Conservation (phyloP, 2,113 vertebrate species). For the Microcebus ravelobensis region DNA sequence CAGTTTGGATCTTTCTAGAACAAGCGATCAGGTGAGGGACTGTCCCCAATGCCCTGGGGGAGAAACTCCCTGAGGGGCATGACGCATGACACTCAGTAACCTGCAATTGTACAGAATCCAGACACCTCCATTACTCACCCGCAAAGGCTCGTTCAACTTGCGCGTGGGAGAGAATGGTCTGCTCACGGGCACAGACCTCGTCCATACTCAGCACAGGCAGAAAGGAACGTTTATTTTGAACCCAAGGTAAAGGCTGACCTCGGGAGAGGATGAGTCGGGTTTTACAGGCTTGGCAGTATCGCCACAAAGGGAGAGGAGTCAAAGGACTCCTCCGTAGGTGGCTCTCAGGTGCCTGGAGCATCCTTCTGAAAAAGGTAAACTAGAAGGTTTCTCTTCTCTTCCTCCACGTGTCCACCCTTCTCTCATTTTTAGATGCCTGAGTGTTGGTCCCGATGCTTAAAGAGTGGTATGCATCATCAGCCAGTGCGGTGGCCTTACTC, state of each 20-base stretch:
- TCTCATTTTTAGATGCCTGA: background rate
- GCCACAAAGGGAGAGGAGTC: background rate
- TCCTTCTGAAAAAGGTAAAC: background rate
- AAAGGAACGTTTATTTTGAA: background rate
- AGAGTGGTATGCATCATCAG: background rate
- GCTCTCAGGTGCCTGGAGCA: background rate
- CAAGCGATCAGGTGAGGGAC: background rate
- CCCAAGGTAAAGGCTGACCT: background rate
- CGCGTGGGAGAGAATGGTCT: background rate
- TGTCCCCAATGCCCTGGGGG: background rate
- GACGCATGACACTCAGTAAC: background rate
- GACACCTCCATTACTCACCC: background rate
- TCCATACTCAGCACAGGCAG: background rate
- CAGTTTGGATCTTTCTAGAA: background rate
- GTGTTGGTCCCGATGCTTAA: background rate
- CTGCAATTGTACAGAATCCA: background rate
- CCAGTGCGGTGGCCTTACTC: rapidly evolving
- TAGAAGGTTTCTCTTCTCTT: background rate
- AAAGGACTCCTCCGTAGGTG: background rate
- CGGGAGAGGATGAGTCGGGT: background rate
- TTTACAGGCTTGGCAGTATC: background rate
- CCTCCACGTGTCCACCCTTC: background rate
- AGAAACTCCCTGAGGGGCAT: background rate
- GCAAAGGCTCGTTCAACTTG: background rate
- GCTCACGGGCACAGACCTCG: background rate